Evolutionary conservation across 2,888 invertebrate species (phyloP), one percentile per base, ranked within the genome.

Genomic region (Acleris sparsana): DNA sequence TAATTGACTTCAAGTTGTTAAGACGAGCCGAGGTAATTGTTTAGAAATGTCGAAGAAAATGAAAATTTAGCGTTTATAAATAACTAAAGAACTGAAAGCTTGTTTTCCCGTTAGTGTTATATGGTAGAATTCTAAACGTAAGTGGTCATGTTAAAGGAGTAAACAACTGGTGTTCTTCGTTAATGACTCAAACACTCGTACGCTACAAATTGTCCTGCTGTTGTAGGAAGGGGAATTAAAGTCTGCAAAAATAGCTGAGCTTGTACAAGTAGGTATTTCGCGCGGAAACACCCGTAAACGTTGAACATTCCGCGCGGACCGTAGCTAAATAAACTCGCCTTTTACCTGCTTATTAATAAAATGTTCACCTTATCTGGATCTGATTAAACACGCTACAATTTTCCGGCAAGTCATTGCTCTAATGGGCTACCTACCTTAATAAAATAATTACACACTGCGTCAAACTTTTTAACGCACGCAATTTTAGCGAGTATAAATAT

Each of bases 171-270:
- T 61, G 61, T 66, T 62, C 65, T 61, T 56, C 39, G 39, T 29
- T 66, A 66, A 62, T 57, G 52, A 62, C 57, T 33, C 39, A 17
- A 46, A 52, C 66, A 62, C 65, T 22, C 65, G 61, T 56, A 48
- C 51, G 46, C 52, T 39, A 48, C 51, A 56, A 66, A 62, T 65
- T 57, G 61, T 66, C 66, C 61, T 46, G 57, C 65, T 61, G 51
- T 46, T 62, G 61, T 53, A 52, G 61, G 53, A 60, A 62, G 46
- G 61, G 48, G 66, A 53, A 48, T 57, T 66, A 66, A 53, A 52
- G 56, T 48, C 46, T 17, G 56, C 44, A 44, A 62, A 56, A 66
- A 61, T 66, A 25, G 44, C 57, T 52, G 18, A 29, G 61, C 65
- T 56, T 51, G 52, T 29, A 39, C 52, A 11, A 62, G 44, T 22